phyloP scores from a whole-genome alignment of 1,140 invertebrate genomes.

The Neoseiulus cucumeris region DNA sequence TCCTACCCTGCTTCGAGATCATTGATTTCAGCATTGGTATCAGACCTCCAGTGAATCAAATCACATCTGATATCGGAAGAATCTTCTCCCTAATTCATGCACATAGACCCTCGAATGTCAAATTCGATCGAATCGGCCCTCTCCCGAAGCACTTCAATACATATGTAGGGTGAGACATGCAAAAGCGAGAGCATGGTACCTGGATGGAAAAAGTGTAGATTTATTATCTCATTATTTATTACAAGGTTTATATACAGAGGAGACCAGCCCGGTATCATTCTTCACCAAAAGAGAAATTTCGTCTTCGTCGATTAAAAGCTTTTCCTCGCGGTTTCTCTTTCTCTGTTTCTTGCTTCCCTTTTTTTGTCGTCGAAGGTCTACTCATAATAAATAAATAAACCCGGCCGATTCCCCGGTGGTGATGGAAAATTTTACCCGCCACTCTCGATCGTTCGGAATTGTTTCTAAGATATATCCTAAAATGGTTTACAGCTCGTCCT shows the following conservation, averaged over 20 bases:
- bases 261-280: background rate
- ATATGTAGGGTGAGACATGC: no score
- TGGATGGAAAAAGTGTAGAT: no score
- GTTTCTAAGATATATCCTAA: background rate
- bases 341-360: background rate
- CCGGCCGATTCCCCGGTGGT: background rate
- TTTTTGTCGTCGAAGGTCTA: background rate
- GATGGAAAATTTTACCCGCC: background rate
- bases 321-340: background rate
- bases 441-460: background rate
- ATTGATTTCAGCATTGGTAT: no score
- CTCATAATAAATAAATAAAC: background rate
- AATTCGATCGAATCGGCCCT: no score
- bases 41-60: no score
- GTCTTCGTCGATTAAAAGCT: background rate
- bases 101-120: no score
- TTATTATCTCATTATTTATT: background rate
- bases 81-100: no score
- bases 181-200: no score
- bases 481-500: slow-evolving; percentile 56
- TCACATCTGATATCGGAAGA: no score
- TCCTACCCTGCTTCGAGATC: no score
- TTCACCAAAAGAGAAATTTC: background rate
- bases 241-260: slow-evolving; percentile 10
- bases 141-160: no score